A percentile compares a stretch with the other conserved stretches of the same genome.
These are phyloP conservation scores for Epirrhoe tristata DNA, from an alignment of 2,888 invertebrate genomes.

Conservation along the genomic window DNA sequence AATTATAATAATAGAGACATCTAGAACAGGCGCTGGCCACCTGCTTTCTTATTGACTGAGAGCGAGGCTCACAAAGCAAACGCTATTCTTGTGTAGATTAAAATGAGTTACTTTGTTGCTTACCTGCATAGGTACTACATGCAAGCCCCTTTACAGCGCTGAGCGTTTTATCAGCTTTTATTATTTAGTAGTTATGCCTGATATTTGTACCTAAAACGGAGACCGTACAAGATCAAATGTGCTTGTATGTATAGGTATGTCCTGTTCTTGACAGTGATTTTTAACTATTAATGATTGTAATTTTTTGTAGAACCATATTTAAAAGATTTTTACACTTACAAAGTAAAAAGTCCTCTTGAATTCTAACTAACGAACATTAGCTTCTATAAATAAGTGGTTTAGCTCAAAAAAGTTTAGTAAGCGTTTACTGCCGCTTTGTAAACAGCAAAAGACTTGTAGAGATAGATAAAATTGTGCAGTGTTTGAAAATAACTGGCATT, in stretches of 20 bases:
- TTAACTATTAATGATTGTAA: too few relatives aligned
- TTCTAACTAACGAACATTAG: not conserved
- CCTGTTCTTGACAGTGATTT: too few relatives aligned
- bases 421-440: constrained; percentile 1
- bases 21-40: not conserved
- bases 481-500: constrained; percentile 19
- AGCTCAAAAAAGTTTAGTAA: constrained; percentile 36
- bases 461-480: constrained; percentile 9
- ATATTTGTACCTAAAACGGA: constrained; percentile 25
- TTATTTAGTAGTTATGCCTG: not conserved
- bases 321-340: too few relatives aligned
- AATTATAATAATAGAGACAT: too few relatives aligned
- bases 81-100: constrained; percentile 69
- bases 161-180: constrained; percentile 44
- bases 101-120: constrained; percentile 71
- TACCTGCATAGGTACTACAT: constrained; percentile 53
- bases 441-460: constrained; percentile 3
- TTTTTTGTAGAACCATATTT: too few relatives aligned
- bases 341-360: not conserved
- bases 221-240: too few relatives aligned
- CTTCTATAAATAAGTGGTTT: not conserved
- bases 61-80: constrained; percentile 61
- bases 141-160: constrained; percentile 45
- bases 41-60: constrained; percentile 19
- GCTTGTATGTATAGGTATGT: too few relatives aligned